Evolutionary conservation across 2,113 vertebrate genomes (phyloP), one percentile per base, ranked within the genome.

Genomic region (Ptilonorhynchus violaceus): DNA sequence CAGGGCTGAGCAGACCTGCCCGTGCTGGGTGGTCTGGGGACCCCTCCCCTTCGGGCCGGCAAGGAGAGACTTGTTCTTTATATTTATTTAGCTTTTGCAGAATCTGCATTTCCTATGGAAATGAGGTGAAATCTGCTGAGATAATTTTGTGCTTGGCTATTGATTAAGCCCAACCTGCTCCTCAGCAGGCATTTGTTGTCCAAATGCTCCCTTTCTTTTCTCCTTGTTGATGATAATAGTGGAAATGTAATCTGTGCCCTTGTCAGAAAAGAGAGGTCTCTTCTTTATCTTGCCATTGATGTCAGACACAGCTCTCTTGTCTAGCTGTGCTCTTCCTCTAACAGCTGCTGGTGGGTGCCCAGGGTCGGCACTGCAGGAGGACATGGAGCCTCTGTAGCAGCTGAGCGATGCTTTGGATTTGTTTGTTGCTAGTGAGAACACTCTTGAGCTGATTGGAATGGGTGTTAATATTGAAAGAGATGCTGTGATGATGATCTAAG

Each of bases 31-130:
- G 49, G 63, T 68, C 63, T 6, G 1, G 25, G 83, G 7, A 31
- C 15, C 63, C 23, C 19, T 63, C 55, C 52, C 24, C 5, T 0
- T 15, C 0, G 1, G 17, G 22, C 66, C 92, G 75, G 16, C 9
- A 9, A 52, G 35, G 35, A 55, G 69, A 72, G 60, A 18, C 7
- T 27, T 33, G 7, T 7, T 47, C 70, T 52, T 28, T 67, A 14
- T 78, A 33, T 69, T 79, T 64, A 31, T n/a, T 60, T 62, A 8
- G 13, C 16, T 53, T 44, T 19, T 50, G 3, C 70, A 68, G 37
- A 74, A 80, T 82, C 74, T 66, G 41, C 33, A 7, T 94, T 88
- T 93, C 41, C 63, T 35, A 9, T 85, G 67, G 62, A 94, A 93
- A 91, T 20, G 53, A 78, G 58, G 53, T 39, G 53, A 88, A 93